Evolutionary conservation across 2,797 vertebrate species (phyloP).

Genomic region (Macropodus opercularis): DNA sequence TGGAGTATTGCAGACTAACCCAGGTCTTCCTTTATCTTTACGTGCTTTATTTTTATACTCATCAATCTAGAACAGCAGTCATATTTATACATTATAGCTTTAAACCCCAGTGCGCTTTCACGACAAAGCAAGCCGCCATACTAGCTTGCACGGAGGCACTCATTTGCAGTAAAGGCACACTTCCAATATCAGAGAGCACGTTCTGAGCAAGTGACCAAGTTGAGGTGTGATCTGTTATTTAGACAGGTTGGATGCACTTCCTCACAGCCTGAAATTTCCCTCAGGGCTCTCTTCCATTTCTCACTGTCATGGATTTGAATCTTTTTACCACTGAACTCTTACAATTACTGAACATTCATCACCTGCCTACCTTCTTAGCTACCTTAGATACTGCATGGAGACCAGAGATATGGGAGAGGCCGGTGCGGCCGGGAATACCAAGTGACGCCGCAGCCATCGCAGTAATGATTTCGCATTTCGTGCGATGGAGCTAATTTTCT

Average conservation of each 20-base stretch:
- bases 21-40: no score
- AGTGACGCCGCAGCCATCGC: constrained; percentile 44
- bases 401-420: constrained; percentile 60
- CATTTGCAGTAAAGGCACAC: constrained; percentile 76
- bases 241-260: constrained; percentile 86
- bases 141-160: constrained; percentile 34
- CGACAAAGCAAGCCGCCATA: constrained; percentile 47
- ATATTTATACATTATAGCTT: neutral
- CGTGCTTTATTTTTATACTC: neutral
- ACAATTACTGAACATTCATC: constrained; percentile 85
- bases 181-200: constrained; percentile 68
- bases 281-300: constrained; percentile 82
- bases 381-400: constrained; percentile 63
- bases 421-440: constrained; percentile 57
- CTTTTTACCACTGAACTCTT: constrained; percentile 84
- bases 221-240: constrained; percentile 89
- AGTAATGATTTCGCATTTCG: constrained; percentile 56
- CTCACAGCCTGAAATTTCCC: constrained; percentile 85
- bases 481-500: constrained; percentile 15
- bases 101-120: constrained; percentile 5
- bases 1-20: constrained; percentile 32
- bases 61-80: neutral
- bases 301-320: constrained; percentile 89
- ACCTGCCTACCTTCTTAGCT: constrained; percentile 73
- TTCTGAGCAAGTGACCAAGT: constrained; percentile 85